A percentile compares a stretch with the other conserved stretches of the same genome.
phyloP scores from a whole-genome alignment of 37 sponge, comb jelly and placozoan genomes.

The Bolinopsis microptera region DNA sequence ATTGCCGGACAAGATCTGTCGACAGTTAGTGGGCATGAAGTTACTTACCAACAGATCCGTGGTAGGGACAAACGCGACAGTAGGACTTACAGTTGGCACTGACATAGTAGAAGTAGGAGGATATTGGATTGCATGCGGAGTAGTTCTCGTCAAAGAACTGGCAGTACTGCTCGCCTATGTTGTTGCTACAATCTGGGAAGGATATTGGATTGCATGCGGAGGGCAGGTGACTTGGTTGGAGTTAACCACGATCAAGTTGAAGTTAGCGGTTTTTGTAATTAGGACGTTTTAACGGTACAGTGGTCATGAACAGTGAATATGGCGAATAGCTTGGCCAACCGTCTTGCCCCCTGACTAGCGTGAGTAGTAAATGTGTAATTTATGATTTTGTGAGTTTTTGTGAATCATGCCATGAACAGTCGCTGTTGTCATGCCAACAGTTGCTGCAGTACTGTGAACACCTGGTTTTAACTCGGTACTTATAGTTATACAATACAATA shows the following conservation, averaged over 20 bases:
- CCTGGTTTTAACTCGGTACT: no score
- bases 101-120: conserved; percentile 38
- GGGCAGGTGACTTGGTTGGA: not conserved
- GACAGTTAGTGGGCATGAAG: not conserved
- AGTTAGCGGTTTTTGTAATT: not conserved
- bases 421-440: no score
- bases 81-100: not conserved
- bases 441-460: no score
- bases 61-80: conserved; percentile 1
- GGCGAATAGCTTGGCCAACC: not conserved
- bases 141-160: conserved; percentile 22
- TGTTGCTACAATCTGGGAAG: conserved; percentile 12
- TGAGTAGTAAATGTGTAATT: not conserved
- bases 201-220: no score
- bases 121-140: conserved; percentile 14
- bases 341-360: not conserved
- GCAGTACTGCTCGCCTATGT: not conserved
- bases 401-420: no score
- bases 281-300: not conserved
- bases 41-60: not conserved
- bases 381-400: no score
- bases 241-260: not conserved
- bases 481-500: no score
- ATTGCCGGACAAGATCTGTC: not conserved
- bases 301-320: not conserved